A percentile compares a stretch with the other conserved stretches of the same genome.
Evolutionary conservation across 2,888 invertebrate genomes (phyloP).

Genomic region (Tenthredo livida): DNA sequence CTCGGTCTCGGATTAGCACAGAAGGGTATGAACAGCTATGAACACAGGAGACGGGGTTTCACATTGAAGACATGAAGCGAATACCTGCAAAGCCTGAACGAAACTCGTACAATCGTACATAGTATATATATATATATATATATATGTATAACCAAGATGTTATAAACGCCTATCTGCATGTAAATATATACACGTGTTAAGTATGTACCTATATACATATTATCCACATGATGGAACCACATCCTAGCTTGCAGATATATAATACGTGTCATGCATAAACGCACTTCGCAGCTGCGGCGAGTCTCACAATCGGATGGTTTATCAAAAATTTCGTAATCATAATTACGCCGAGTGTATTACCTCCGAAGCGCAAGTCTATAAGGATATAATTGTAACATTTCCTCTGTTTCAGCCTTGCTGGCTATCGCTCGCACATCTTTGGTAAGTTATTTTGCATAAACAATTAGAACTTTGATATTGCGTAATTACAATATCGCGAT

Average conservation of each 20-base stretch:
- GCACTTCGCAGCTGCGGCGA: constrained; percentile 36
- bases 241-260: background rate
- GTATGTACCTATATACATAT: background rate
- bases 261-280: constrained; percentile 30
- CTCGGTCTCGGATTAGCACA: constrained; percentile 62
- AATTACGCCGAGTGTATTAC: background rate
- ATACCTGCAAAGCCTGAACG: background rate
- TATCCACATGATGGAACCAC: background rate
- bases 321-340: constrained; percentile 43
- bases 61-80: background rate
- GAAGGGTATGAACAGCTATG: constrained; percentile 29
- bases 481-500: background rate
- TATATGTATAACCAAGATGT: background rate
- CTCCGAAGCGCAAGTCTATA: background rate
- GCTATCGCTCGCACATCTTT: constrained; percentile 70
- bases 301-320: constrained; percentile 20
- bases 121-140: background rate
- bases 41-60: constrained; percentile 15
- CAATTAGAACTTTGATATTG: constrained; percentile 10
- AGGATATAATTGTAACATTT: constrained; percentile 52
- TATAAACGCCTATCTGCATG: background rate
- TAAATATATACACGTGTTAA: background rate
- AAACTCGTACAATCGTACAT: background rate
- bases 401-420: constrained; percentile 73
- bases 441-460: constrained; percentile 67